Evolutionary conservation across 2,797 vertebrate genomes (phyloP), one percentile per base, ranked within the genome.

Genomic region (Anas capensis): DNA sequence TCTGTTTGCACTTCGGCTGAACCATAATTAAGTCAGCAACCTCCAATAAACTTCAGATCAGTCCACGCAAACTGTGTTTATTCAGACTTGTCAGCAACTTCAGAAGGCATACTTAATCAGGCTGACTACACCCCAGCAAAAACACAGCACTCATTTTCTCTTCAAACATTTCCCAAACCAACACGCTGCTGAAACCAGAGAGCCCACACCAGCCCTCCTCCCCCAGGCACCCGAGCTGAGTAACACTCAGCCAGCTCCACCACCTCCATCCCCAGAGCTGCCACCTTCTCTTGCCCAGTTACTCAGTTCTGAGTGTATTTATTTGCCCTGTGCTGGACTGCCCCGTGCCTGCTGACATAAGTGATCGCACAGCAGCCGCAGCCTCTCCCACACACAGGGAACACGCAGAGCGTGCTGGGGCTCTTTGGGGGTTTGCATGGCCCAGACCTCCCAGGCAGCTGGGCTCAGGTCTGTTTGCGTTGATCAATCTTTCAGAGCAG

Each of bases 391-490:
- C 58, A 38, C 33, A 60, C 53, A 69, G 72, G 31, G 18, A 36
- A 70, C 95, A 96, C 20, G 20, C 73, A 83, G 79, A 79, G 51
- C 57, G 54, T 93, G 85, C 91, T 93, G 29, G 64, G 95, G 81
- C 62, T 96, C 79, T 53, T 86, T 38, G 29, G 90, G 85, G 79
- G 69, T 79, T 93, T 89, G 78, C 64, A 54, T 14, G 58, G 72
- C 72, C 79, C 33, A 51, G 90, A 97, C 88, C 96, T 96, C 96
- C 80, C 80, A 95, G 62, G 84, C 90, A 94, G 88, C 88, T 96
- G 64, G 62, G 42, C 87, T 90, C 11, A 0, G 64, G 46, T 82
- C 73, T 77, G 18, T 29, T 48, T 79, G 42, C 40, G 8, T 75
- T 3, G 1, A 83, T 91, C 93, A 87, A 36, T 75, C 91, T 86